Evolutionary conservation across 1,140 invertebrate species (phyloP).

Genomic region (Cyclargus thomasi): DNA sequence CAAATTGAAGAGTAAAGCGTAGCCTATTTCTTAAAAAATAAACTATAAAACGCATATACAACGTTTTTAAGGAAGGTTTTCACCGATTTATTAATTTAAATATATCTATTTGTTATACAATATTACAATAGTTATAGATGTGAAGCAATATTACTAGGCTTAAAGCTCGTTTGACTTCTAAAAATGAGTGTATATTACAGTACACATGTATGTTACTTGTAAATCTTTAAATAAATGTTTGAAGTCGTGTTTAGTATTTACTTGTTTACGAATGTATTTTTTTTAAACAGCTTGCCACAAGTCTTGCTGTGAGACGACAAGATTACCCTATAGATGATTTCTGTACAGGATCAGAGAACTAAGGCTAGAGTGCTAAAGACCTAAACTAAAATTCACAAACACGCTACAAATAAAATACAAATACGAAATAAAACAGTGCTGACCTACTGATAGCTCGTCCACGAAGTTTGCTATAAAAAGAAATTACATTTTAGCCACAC

Average conservation of each 20-base stretch:
- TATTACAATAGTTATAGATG: not conserved
- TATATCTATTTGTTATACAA: not conserved
- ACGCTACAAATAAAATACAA: conserved; percentile 25
- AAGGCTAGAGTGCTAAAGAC: conserved; percentile 3
- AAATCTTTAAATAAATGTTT: too few species aligned
- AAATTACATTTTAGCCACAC: conserved; percentile 45
- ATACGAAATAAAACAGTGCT: conserved; percentile 66
- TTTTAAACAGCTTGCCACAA: not conserved
- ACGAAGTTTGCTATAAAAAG: conserved; percentile 85
- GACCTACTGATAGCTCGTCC: conserved; percentile 87
- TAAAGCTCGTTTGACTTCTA: too few species aligned
- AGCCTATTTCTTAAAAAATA: not conserved
- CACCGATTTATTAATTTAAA: not conserved
- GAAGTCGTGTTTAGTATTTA: too few species aligned
- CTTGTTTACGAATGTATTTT: not conserved
- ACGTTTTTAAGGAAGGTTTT: not conserved
- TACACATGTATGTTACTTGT: too few species aligned
- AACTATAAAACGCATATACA: not conserved
- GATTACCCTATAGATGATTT: not conserved
- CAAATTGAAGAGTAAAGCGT: not conserved
- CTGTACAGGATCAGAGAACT: not conserved
- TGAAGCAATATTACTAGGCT: too few species aligned
- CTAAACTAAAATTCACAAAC: conserved; percentile 19
- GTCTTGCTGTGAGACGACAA: not conserved
- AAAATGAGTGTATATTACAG: too few species aligned